phyloP scores from a whole-genome alignment of 2,888 invertebrate species.

The Polydrusus pterygomalis region DNA sequence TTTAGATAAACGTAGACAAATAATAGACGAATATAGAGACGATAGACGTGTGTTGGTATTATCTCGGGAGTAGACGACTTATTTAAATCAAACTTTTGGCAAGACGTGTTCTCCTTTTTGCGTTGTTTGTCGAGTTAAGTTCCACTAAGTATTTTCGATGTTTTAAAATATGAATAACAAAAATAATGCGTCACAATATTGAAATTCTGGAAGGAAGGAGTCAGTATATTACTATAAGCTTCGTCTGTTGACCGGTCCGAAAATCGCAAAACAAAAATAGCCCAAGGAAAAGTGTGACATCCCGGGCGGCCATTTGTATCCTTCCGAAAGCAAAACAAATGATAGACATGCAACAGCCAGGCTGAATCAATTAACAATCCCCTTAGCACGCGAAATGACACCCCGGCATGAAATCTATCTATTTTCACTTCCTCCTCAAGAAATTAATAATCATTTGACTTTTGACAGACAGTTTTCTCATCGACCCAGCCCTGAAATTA shows the following conservation, averaged over 20 bases:
- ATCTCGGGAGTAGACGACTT: neutral
- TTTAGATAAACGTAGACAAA: slow-evolving; percentile 29
- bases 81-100: neutral
- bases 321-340: slow-evolving; percentile 5
- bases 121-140: too few relatives aligned
- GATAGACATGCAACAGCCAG: slow-evolving; percentile 40
- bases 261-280: neutral
- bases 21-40: slow-evolving; percentile 20
- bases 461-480: slow-evolving; percentile 51
- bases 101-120: too few relatives aligned
- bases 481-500: slow-evolving; percentile 38
- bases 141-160: too few relatives aligned
- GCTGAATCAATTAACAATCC: slow-evolving; percentile 47
- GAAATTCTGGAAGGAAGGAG: too few relatives aligned
- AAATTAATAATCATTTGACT: slow-evolving; percentile 52
- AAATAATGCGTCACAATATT: too few relatives aligned
- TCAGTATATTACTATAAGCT: too few relatives aligned
- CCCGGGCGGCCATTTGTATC: neutral
- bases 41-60: neutral
- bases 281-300: slow-evolving; percentile 1
- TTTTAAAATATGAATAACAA: too few relatives aligned
- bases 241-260: neutral
- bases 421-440: slow-evolving; percentile 41
- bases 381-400: slow-evolving; percentile 47
- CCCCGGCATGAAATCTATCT: slow-evolving; percentile 44